Conservation (phyloP, 2,797 vertebrate genomes). For the Periophthalmus magnuspinnatus region DNA sequence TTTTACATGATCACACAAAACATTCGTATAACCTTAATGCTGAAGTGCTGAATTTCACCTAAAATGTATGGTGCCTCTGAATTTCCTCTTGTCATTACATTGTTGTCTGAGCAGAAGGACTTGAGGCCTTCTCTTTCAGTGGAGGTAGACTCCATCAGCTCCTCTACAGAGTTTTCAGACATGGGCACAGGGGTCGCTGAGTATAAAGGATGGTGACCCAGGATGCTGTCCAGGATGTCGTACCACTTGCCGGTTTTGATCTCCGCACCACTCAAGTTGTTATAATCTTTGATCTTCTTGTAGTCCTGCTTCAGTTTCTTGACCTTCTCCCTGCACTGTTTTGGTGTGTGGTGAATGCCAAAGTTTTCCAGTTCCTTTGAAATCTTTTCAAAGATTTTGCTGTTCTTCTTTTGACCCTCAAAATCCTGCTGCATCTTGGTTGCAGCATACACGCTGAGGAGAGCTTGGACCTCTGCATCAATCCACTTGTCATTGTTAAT, state of each 20-base stretch:
- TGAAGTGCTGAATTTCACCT: background rate
- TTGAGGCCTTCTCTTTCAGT: background rate
- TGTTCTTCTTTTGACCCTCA: background rate
- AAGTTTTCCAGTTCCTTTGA: background rate
- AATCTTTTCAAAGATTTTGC: background rate
- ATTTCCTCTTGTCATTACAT: background rate
- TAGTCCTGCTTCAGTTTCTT: constrained; percentile 18
- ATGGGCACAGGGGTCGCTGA: background rate
- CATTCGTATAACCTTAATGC: background rate
- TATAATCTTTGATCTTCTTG: constrained; percentile 10
- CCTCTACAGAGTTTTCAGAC: background rate
- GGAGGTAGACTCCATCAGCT: background rate
- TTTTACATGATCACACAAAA: background rate
- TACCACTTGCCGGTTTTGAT: constrained; percentile 4
- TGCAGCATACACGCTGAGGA: background rate
- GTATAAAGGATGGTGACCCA: constrained; percentile 3
- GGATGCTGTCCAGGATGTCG: constrained; percentile 2
- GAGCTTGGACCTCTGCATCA: constrained; percentile 2
- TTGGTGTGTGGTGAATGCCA: background rate
- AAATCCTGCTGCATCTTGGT: background rate
- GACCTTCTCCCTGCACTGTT: constrained; percentile 13
- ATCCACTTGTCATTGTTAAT: constrained; percentile 3
- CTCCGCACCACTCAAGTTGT: background rate
- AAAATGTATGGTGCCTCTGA: background rate
- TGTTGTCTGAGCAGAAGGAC: constrained; percentile 2